Evolutionary conservation across 2,797 vertebrate species (phyloP).

Genomic region (Gambelia wislizenii): DNA sequence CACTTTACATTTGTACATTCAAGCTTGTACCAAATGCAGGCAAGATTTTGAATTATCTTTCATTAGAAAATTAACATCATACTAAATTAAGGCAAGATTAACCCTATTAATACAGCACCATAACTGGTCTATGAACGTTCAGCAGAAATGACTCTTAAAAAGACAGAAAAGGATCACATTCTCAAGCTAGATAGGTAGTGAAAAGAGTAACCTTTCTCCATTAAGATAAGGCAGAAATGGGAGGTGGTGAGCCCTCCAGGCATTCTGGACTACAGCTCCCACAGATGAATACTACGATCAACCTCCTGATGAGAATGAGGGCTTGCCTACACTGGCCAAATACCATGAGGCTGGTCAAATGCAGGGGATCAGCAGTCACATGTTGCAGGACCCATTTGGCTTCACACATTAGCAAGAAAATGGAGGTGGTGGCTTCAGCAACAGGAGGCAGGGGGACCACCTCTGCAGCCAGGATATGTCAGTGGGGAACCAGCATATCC

Average conservation of each 20-base stretch:
- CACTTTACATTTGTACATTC: not conserved
- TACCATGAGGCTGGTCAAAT: too few species aligned
- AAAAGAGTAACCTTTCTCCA: too few species aligned
- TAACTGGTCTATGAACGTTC: not conserved
- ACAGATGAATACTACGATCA: not conserved
- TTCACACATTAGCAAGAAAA: too few species aligned
- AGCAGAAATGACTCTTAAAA: not conserved
- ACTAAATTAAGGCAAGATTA: slow-evolving; percentile 1
- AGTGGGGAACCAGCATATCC: too few species aligned
- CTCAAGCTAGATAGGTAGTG: not conserved
- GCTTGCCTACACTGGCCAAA: too few species aligned
- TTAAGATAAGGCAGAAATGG: not conserved
- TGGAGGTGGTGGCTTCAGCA: too few species aligned
- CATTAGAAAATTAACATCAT: not conserved
- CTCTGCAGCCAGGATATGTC: too few species aligned
- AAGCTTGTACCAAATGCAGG: not conserved
- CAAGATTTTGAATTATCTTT: not conserved
- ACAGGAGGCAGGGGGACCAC: too few species aligned
- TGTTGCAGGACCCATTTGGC: too few species aligned
- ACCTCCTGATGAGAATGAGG: not conserved
- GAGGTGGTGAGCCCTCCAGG: not conserved
- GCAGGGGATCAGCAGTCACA: too few species aligned
- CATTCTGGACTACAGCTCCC: not conserved
- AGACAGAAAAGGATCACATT: not conserved
- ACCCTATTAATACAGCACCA: not conserved